A percentile compares a stretch with the other conserved stretches of the same genome.
Conservation (phyloP, 2,888 invertebrate genomes). For the Papilio protenor region DNA sequence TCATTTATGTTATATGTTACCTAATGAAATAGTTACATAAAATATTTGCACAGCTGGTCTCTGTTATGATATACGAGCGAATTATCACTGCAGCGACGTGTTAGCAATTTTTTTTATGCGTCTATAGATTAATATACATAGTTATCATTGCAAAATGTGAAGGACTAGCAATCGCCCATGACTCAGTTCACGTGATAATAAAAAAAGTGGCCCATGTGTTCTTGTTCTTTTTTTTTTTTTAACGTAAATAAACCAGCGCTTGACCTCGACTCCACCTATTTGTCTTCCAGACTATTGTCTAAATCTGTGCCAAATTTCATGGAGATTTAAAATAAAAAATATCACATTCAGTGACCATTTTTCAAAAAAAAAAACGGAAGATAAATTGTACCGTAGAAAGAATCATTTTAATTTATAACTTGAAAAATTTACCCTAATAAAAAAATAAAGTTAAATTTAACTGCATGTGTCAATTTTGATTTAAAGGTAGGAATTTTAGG, state of each 20-base stretch:
- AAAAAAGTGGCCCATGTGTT: background rate
- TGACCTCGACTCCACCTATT: too few species aligned
- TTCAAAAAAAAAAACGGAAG: background rate
- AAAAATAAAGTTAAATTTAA: too few species aligned
- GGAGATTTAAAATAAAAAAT: too few species aligned
- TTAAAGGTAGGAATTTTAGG: too few species aligned
- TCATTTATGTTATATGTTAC: conserved; percentile 54
- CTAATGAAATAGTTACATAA: conserved; percentile 57
- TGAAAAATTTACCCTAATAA: background rate
- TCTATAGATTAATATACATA: background rate
- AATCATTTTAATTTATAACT: background rate
- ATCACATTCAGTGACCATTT: too few species aligned
- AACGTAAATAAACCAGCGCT: too few species aligned
- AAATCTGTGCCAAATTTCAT: too few species aligned
- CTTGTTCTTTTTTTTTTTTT: too few species aligned
- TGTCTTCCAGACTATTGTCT: too few species aligned
- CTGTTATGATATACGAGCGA: conserved; percentile 41
- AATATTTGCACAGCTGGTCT: conserved; percentile 58
- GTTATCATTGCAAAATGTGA: background rate
- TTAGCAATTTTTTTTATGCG: conserved; percentile 10
- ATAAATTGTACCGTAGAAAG: background rate
- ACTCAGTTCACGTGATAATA: too few species aligned
- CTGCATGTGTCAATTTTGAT: too few species aligned
- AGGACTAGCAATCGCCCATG: too few species aligned
- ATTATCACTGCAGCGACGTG: conserved; percentile 29